Conservation (phyloP, 2,797 vertebrate species). For the Microcaecilia unicolor region DNA sequence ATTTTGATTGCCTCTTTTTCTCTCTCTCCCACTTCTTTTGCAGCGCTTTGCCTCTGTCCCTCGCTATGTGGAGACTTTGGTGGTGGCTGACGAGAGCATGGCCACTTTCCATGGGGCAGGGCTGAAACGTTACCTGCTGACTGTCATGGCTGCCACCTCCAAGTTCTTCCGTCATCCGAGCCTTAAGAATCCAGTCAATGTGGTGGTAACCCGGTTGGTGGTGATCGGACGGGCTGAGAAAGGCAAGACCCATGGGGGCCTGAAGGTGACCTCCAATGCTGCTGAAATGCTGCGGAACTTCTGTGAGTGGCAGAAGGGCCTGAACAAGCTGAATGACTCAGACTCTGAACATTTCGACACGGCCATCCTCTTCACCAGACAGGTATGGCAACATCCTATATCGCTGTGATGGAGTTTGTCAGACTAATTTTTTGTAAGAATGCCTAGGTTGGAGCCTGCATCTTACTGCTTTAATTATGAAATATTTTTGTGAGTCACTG, state of each 20-base stretch:
- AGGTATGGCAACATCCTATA: constrained; percentile 20
- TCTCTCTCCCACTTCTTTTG: neutral
- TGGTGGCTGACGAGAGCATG: constrained; percentile 55
- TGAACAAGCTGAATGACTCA: constrained; percentile 39
- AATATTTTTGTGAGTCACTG: too few species aligned
- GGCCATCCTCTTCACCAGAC: constrained; percentile 51
- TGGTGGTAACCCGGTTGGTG: constrained; percentile 48
- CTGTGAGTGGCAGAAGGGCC: constrained; percentile 48
- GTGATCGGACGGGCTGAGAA: constrained; percentile 44
- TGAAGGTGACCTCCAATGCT: constrained; percentile 37
- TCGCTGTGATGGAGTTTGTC: too few species aligned
- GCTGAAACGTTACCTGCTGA: constrained; percentile 48
- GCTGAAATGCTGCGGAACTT: constrained; percentile 50
- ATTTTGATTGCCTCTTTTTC: neutral
- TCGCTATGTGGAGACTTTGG: constrained; percentile 50
- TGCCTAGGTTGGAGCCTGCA: too few species aligned
- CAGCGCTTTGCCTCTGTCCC: constrained; percentile 52
- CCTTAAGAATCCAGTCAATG: constrained; percentile 42
- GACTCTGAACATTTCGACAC: constrained; percentile 53
- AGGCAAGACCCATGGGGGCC: constrained; percentile 14
- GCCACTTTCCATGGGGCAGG: constrained; percentile 36
- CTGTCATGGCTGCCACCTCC: constrained; percentile 43
- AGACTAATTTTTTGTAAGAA: too few species aligned
- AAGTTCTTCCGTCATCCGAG: constrained; percentile 52
- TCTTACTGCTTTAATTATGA: too few species aligned